Evolutionary conservation across 2,888 invertebrate genomes (phyloP).

Genomic region (Drosophila eohydei): DNA sequence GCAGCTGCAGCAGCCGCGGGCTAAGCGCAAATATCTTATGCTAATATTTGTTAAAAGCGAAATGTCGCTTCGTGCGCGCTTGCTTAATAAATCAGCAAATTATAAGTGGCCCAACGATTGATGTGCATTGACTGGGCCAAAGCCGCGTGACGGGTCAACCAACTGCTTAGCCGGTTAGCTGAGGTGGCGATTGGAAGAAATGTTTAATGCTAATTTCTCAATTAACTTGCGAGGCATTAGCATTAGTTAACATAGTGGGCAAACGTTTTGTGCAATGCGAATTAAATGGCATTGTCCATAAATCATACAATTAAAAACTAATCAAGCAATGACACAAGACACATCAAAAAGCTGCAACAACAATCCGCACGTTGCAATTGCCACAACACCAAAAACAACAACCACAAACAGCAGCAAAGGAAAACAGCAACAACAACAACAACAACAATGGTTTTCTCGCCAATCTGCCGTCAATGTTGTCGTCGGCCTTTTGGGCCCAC

Average conservation of each 20-base stretch:
- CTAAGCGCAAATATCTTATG: constrained; percentile 64
- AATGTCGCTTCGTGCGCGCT: constrained; percentile 74
- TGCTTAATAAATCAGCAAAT: constrained; percentile 72
- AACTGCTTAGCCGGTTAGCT: constrained; percentile 8
- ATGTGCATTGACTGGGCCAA: constrained; percentile 59
- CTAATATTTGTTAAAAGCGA: constrained; percentile 75
- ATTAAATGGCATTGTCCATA: constrained; percentile 54
- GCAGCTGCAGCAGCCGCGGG: constrained; percentile 64
- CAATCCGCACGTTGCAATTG: constrained; percentile 62
- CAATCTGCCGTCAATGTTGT: constrained; percentile 41
- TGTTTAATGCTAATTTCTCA: constrained; percentile 73
- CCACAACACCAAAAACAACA: constrained; percentile 36
- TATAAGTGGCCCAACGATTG: constrained; percentile 71
- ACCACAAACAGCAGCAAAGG: constrained; percentile 15
- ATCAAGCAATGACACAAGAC: constrained; percentile 79
- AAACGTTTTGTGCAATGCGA: constrained; percentile 67
- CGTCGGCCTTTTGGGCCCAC: constrained; percentile 72
- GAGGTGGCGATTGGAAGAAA: constrained; percentile 31
- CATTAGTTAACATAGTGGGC: constrained; percentile 60
- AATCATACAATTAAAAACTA: constrained; percentile 80
- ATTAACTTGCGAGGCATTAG: constrained; percentile 63
- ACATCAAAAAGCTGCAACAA: constrained; percentile 57
- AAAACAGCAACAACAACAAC: constrained; percentile 15
- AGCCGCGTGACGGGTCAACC: constrained; percentile 44
- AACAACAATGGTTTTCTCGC: constrained; percentile 58